phyloP scores from a whole-genome alignment of 2,888 invertebrate species.

The Frankliniella intonsa region DNA sequence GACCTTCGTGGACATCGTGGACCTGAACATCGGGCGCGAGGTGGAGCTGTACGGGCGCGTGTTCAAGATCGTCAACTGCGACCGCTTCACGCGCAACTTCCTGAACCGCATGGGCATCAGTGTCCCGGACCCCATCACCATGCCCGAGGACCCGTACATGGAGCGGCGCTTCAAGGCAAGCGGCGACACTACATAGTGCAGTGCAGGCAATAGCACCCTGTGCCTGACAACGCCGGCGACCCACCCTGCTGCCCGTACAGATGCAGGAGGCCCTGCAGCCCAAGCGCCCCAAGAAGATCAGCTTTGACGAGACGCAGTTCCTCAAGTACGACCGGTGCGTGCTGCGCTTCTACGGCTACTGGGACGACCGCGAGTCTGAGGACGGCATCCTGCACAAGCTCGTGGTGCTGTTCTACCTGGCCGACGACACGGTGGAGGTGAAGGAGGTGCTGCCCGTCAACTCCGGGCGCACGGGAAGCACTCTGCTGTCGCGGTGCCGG shows the following conservation, averaged over 20 bases:
- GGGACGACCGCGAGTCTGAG: slow-evolving; percentile 78
- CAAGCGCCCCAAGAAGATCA: slow-evolving; percentile 40
- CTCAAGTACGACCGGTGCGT: slow-evolving; percentile 73
- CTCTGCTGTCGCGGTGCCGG: slow-evolving; percentile 69
- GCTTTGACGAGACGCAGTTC: slow-evolving; percentile 66
- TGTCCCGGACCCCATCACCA: slow-evolving; percentile 64
- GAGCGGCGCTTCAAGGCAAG: slow-evolving; percentile 42
- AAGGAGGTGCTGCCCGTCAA: slow-evolving; percentile 68
- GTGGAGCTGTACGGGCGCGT: slow-evolving; percentile 75
- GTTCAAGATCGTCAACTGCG: slow-evolving; percentile 78
- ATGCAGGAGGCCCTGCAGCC: slow-evolving; percentile 44
- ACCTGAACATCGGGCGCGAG: slow-evolving; percentile 79
- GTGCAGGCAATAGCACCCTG: background rate
- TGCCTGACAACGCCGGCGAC: too few species aligned
- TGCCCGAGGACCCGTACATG: slow-evolving; percentile 50
- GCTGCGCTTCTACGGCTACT: slow-evolving; percentile 76
- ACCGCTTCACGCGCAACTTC: slow-evolving; percentile 80
- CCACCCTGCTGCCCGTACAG: slow-evolving; percentile 29
- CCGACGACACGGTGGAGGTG: slow-evolving; percentile 86
- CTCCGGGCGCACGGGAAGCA: slow-evolving; percentile 64
- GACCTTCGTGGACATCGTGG: slow-evolving; percentile 75
- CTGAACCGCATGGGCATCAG: slow-evolving; percentile 77
- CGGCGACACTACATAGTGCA: background rate
- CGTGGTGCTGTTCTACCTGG: slow-evolving; percentile 77
- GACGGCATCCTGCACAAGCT: slow-evolving; percentile 73